Percentiles rank a stretch among this genome's conserved stretches.
phyloP scores from a whole-genome alignment of 2,113 vertebrate genomes.

The Caretta caretta region DNA sequence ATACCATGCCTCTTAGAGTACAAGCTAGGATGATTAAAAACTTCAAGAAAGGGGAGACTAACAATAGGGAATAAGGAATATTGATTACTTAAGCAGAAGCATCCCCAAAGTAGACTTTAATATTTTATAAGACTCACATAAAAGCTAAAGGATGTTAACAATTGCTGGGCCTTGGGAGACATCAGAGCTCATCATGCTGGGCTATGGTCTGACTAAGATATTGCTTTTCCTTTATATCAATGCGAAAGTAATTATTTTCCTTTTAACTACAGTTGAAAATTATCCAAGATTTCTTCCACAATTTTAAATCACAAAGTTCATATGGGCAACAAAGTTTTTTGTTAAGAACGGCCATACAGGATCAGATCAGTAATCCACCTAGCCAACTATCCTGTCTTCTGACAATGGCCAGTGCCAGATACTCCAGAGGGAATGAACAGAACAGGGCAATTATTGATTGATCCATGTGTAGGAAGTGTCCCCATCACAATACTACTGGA shows the following conservation, averaged over 20 bases:
- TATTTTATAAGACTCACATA: slow-evolving; percentile 2
- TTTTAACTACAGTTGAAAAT: slow-evolving; percentile 4
- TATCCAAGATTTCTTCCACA: neutral
- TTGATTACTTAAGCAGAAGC: slow-evolving; percentile 12
- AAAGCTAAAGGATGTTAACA: slow-evolving; percentile 20
- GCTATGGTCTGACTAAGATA: neutral
- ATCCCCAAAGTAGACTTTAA: slow-evolving; percentile 2
- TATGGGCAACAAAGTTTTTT: neutral
- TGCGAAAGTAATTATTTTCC: neutral
- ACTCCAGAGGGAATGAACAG: neutral
- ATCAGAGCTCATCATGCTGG: neutral
- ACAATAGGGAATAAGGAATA: neutral
- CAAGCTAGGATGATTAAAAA: slow-evolving; percentile 10
- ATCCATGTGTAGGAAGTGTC: neutral
- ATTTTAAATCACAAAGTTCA: neutral
- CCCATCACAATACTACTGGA: neutral
- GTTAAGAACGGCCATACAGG: neutral
- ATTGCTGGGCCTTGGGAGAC: neutral
- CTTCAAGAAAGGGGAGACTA: neutral
- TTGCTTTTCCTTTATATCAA: slow-evolving; percentile 20
- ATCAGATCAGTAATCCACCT: neutral
- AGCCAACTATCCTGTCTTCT: neutral
- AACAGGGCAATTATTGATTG: neutral
- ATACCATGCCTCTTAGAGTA: neutral
- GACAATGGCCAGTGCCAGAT: neutral